These are phyloP conservation scores for Halocaridina rubra DNA, from an alignment of 2,888 invertebrate species.

Conservation along the genomic window DNA sequence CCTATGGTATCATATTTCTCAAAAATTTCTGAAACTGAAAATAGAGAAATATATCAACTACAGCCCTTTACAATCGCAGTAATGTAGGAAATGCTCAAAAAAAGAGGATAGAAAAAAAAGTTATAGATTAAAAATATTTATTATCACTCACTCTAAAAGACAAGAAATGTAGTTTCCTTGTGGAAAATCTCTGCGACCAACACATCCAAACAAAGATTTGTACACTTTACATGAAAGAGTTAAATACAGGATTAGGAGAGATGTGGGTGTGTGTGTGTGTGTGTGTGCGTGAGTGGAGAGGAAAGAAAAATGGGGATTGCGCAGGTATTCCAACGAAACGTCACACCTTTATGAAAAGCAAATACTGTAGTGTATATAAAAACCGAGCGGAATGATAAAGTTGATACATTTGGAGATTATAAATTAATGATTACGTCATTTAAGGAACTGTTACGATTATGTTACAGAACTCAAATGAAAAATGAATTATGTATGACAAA, in stretches of 20 bases:
- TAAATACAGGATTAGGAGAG: conserved; percentile 24
- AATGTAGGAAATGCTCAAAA: not conserved
- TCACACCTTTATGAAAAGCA: not conserved
- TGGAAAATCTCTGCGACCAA: conserved; percentile 42
- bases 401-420: no score
- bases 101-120: not conserved
- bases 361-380: no score
- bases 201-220: conserved; percentile 60
- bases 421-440: no score
- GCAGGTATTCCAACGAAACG: not conserved
- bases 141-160: conserved; percentile 53
- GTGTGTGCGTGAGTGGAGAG: not conserved
- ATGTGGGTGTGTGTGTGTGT: conserved; percentile 12
- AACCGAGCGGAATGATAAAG: no score
- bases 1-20: not conserved
- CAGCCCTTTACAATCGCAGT: no score
- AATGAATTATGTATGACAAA: no score
- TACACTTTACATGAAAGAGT: conserved; percentile 54
- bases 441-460: no score
- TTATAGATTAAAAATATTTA: conserved; percentile 60
- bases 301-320: not conserved
- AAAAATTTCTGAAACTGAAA: not conserved
- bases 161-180: conserved; percentile 42
- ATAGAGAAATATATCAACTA: no score
- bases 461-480: no score